A percentile compares a stretch with the other conserved stretches of the same genome.
Evolutionary conservation across 2,797 vertebrate species (phyloP).

Genomic region (Danio kyathit): DNA sequence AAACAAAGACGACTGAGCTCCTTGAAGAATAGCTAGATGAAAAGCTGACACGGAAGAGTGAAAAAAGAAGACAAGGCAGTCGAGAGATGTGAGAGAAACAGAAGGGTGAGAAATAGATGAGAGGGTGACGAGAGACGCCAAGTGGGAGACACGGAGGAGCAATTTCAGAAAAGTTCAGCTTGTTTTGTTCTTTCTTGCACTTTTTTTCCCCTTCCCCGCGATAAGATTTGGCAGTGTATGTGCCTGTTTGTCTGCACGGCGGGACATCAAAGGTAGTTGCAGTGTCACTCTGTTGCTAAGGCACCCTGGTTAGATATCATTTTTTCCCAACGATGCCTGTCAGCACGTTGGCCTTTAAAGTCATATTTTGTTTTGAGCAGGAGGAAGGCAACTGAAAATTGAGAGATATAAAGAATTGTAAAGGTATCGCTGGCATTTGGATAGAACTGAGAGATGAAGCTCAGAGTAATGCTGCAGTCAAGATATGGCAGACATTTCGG

Average conservation of each 20-base stretch:
- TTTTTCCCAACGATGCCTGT: conserved; percentile 66
- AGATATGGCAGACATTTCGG: conserved; percentile 56
- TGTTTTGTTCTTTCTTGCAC: conserved; percentile 6
- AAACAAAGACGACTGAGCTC: conserved; percentile 53
- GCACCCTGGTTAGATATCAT: conserved; percentile 61
- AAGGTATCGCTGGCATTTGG: conserved; percentile 58
- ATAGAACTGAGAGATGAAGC: conserved; percentile 59
- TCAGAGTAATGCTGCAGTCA: conserved; percentile 51
- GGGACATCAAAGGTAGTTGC: conserved; percentile 54
- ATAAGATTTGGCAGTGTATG: conserved; percentile 37
- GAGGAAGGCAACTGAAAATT: conserved; percentile 62
- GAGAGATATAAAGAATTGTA: conserved; percentile 52
- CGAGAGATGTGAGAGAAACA: conserved; percentile 31
- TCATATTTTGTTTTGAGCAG: conserved; percentile 68
- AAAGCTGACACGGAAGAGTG: conserved; percentile 21
- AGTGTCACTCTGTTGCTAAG: conserved; percentile 52
- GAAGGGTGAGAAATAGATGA: conserved; percentile 38
- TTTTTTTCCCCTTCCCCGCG: not conserved
- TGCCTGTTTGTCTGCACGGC: conserved; percentile 48
- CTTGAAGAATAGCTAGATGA: conserved; percentile 50
- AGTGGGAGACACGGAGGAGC: conserved; percentile 17
- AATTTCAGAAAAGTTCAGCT: conserved; percentile 43
- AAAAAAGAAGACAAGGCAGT: conserved; percentile 29
- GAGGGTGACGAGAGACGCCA: conserved; percentile 23
- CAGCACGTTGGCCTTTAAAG: conserved; percentile 71